Conservation (phyloP, 2,888 invertebrate species). For the Vesta saturnalis region DNA sequence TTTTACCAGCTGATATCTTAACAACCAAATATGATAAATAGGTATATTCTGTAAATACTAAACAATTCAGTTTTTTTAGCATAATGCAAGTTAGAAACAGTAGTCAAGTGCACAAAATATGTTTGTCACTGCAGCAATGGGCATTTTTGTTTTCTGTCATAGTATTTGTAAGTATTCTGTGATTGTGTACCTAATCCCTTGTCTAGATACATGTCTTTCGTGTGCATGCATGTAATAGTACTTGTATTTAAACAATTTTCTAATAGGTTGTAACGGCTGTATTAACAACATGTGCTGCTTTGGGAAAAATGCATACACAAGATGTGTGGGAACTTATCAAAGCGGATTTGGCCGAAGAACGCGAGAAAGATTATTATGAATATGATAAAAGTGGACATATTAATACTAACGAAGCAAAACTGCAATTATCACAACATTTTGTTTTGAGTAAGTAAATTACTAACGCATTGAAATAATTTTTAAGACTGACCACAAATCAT, state of each 20-base stretch:
- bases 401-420: slow-evolving; percentile 44
- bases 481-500: too few species aligned
- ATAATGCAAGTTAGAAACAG: slow-evolving; percentile 31
- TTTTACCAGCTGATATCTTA: background rate
- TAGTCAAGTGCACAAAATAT: slow-evolving; percentile 37
- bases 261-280: slow-evolving; percentile 51
- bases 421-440: slow-evolving; percentile 46
- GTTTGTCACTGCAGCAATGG: slow-evolving; percentile 50
- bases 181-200: background rate
- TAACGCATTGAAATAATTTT: background rate
- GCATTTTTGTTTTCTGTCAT: slow-evolving; percentile 49
- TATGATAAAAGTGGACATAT: slow-evolving; percentile 33
- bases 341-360: slow-evolving; percentile 51
- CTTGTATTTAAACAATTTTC: too few species aligned
- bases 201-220: background rate
- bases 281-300: slow-evolving; percentile 50
- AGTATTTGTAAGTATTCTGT: slow-evolving; percentile 49
- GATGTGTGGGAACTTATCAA: slow-evolving; percentile 52
- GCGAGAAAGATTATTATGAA: slow-evolving; percentile 42
- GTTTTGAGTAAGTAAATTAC: slow-evolving; percentile 43
- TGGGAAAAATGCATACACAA: slow-evolving; percentile 52
- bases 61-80: background rate
- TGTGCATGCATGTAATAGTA: background rate
- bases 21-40: background rate
- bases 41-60: background rate